Evolutionary conservation across 2,797 vertebrate genomes (phyloP), one percentile per base, ranked within the genome.

Genomic region (Amblyopsis hoosieri): DNA sequence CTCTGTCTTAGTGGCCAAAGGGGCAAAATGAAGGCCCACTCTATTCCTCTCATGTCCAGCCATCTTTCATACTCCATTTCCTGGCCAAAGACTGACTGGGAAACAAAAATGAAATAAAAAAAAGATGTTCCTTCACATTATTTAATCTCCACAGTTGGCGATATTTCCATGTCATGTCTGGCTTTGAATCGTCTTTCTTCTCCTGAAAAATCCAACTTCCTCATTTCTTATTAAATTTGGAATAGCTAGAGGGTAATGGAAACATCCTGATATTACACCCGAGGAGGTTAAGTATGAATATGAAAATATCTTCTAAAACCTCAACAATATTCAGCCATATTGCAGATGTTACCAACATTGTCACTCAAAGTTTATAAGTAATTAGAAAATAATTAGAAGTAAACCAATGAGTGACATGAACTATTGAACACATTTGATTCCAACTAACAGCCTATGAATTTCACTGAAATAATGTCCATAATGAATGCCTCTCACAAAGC

Each of bases 31-130:
- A 45, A 48, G 73, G 74, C 75, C 76, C 69, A 71, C 69, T 13
- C 71, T 51, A 65, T 60, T 66, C 73, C 47, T 67, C 31, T 59
- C 71, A 6, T 8, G 33, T 8, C 62, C 57, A 19, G 59, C 60
- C 74, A 66, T 66, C 72, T 74, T 60, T 87, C 76, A 79, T 66
- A 54, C 54, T 49, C 1, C 56, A 71, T 77, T 66, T 72, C 71
- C 52, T 52, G 62, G 53, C 59, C 54, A 3, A 53, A 71, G 49
- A 63, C 33, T 12, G 59, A 15, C 56, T 23, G 19, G 19, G 19
- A 2, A 23, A 23, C 19, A 23, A 23, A 23, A 23, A 23, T 23
- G 19, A 23, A 23, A 23, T 23, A 23, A 12, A 46, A 62, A 62
- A 67, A 53, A 52, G 69, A 75, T 74, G 68, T 72, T 72, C 74